A percentile compares a stretch with the other conserved stretches of the same genome.
Conservation (phyloP, 2,888 invertebrate species). For the Abscondita cerata region DNA sequence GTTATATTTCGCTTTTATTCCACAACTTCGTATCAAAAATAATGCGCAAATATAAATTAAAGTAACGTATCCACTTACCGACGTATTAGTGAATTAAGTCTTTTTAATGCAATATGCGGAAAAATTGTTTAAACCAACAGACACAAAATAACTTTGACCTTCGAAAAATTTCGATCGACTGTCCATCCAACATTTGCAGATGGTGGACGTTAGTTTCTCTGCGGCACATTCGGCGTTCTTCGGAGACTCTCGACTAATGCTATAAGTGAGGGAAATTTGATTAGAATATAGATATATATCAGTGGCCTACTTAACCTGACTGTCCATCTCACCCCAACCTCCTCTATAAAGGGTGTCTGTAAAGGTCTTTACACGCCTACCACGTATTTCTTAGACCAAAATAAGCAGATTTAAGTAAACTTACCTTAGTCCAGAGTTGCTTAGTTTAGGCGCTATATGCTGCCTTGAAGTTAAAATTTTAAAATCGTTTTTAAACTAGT, state of each 20-base stretch:
- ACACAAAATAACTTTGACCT: too few relatives aligned
- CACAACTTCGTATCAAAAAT: background rate
- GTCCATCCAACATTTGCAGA: background rate
- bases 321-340: background rate
- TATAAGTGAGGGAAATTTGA: background rate
- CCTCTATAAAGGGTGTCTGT: too few relatives aligned
- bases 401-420: too few relatives aligned
- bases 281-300: background rate
- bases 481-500: too few relatives aligned
- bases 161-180: too few relatives aligned
- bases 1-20: background rate
- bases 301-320: background rate
- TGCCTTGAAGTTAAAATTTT: too few relatives aligned
- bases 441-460: too few relatives aligned
- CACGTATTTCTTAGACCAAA: too few relatives aligned
- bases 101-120: background rate
- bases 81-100: background rate
- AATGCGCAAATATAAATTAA: background rate
- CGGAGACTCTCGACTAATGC: background rate
- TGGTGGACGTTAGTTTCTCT: too few relatives aligned
- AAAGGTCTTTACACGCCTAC: too few relatives aligned
- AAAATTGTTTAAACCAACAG: too few relatives aligned
- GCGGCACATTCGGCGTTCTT: background rate
- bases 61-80: background rate
- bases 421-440: too few relatives aligned